phyloP scores from a whole-genome alignment of 2,888 invertebrate species.

The Philereme transversata region DNA sequence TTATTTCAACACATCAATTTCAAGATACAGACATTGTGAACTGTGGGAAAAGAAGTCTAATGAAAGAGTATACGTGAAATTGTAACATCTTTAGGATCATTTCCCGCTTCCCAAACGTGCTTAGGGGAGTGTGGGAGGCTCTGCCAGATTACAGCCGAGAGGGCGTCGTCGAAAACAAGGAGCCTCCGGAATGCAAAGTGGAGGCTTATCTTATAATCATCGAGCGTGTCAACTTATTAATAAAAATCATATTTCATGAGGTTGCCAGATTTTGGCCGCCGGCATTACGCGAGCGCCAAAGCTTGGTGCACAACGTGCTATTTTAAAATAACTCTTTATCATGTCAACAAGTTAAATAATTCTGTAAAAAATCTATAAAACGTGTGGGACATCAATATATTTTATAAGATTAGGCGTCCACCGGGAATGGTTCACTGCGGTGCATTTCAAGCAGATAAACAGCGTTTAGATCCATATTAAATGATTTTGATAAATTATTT shows the following conservation, averaged over 20 bases:
- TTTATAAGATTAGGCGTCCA: too few relatives aligned
- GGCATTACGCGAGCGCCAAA: constrained; percentile 67
- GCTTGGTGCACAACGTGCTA: constrained; percentile 40
- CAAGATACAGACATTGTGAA: neutral
- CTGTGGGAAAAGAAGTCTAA: neutral
- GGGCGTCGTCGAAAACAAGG: constrained; percentile 72
- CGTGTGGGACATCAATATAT: too few relatives aligned
- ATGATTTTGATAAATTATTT: neutral
- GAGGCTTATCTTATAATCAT: constrained; percentile 84
- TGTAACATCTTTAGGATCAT: constrained; percentile 48
- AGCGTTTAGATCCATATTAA: too few relatives aligned
- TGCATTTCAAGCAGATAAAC: too few relatives aligned
- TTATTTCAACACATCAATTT: neutral
- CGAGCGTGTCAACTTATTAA: constrained; percentile 84
- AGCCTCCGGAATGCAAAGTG: constrained; percentile 81
- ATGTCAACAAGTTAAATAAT: neutral
- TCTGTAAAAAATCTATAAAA: too few relatives aligned
- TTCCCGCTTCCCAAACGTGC: constrained; percentile 45
- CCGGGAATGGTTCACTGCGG: too few relatives aligned
- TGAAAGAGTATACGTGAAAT: constrained; percentile 22
- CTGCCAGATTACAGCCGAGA: constrained; percentile 66
- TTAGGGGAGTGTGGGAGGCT: constrained; percentile 53
- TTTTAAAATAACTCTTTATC: constrained; percentile 24
- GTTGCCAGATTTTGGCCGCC: constrained; percentile 52
- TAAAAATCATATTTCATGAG: constrained; percentile 84